phyloP scores from a whole-genome alignment of 30 jellyfish, hydroid and myxozoan species.

The Aurelia sp. region DNA sequence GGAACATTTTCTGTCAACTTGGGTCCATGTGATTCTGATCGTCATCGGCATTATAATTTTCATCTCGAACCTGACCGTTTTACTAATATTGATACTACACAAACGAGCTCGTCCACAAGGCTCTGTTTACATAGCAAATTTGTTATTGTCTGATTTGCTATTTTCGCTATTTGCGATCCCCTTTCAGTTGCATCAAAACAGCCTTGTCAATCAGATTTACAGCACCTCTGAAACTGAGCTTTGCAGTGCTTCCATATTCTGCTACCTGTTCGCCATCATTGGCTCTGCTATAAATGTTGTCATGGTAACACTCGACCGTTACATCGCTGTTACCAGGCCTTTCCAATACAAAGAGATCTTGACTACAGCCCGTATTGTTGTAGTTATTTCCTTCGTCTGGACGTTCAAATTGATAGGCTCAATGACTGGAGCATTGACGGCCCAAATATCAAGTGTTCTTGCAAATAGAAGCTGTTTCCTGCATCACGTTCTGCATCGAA shows the following conservation, averaged over 20 bases:
- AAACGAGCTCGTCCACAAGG: conserved; percentile 54
- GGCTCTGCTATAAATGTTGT: conserved; percentile 10
- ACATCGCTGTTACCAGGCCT: conserved; percentile 42
- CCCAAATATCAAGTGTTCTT: background rate
- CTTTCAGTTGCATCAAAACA: conserved; percentile 1
- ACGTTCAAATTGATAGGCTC: background rate
- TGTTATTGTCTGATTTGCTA: conserved; percentile 21
- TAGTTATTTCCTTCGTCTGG: conserved; percentile 4
- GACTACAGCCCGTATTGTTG: background rate
- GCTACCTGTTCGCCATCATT: conserved; percentile 20
- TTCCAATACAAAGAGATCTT: conserved; percentile 29
- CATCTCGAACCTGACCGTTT: conserved; percentile 8
- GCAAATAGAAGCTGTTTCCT: conserved; percentile 1
- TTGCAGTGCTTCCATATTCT: conserved; percentile 17
- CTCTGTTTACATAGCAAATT: conserved; percentile 1
- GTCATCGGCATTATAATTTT: background rate
- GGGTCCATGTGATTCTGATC: background rate
- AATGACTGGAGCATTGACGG: background rate
- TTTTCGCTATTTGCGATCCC: conserved; percentile 9
- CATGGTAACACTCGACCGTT: conserved; percentile 51
- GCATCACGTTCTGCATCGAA: background rate
- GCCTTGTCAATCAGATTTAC: background rate
- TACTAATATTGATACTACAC: background rate
- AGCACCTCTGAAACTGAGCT: background rate
- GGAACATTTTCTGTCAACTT: no score